Evolutionary conservation across 2,888 invertebrate genomes (phyloP), one percentile per base, ranked within the genome.

Genomic region (Cephus pygmeus): DNA sequence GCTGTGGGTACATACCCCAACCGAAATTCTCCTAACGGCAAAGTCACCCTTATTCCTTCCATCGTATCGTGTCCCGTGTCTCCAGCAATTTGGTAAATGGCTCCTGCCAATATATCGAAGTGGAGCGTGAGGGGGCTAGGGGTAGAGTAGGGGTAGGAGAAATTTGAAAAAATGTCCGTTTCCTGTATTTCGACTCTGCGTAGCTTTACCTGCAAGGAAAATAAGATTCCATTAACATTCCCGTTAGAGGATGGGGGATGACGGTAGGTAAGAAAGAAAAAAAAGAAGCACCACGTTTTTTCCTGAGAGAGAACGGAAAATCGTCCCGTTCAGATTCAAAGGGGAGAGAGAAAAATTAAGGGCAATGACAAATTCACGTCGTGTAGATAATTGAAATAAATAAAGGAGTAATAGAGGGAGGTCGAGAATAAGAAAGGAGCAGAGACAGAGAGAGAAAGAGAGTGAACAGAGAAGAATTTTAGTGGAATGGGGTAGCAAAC

Each of bases 321-420:
- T 31, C 71, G 40, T 56, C 23, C 40, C 40, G 33, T 31, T 71
- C 71, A 33, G 71, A 34, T 34, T 34, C 34, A 74, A 35, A 35
- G 36, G 74, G 40, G 73, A 75, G 15, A 33, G 35, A 76, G 79
- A 80, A 80, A 89, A 90, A 89, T 89, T 87, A 89, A 90, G 87
- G 87, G 89, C 88, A 89, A 90, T 90, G 91, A 90, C 90, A 91
- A 90, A 91, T 91, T 90, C 89, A 90, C 90, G 90, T 90, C 88
- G 88, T 83, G 87, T 87, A 85, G 88, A 90, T 90, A 91, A 91
- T 90, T 91, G 90, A 88, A 90, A 91, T 91, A 90, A 90, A 91
- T 90, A 91, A 90, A 90, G 89, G 88, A 91, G 91, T 91, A 90
- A 90, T 88, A 87, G 88, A 89, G 87, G 86, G 85, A 85, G 80